phyloP scores from a whole-genome alignment of 2,113 vertebrate species.

The Greenwoodochromis staneri region DNA sequence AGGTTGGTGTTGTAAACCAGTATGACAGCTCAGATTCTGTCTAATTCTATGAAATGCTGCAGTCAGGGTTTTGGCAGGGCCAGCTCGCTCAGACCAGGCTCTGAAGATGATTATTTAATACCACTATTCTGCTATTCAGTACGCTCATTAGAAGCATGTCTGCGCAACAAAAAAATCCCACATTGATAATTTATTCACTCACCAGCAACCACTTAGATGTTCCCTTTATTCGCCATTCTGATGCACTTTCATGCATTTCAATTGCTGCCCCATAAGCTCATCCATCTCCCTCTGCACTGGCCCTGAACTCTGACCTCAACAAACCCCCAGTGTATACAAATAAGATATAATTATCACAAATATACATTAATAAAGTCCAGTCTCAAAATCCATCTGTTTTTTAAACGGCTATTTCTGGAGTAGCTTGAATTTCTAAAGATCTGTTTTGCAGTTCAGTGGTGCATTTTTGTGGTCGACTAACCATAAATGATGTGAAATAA shows the following conservation, averaged over 20 bases:
- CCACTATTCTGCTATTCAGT: not conserved
- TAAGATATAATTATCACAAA: not conserved
- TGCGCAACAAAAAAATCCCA: not conserved
- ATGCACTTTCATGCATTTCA: conserved; percentile 29
- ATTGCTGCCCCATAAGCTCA: conserved; percentile 13
- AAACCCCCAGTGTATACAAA: not conserved
- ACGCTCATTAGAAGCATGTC: conserved; percentile 24
- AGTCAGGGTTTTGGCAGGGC: not conserved
- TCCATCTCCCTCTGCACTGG: not conserved
- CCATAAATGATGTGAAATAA: not conserved
- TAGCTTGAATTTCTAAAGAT: not conserved
- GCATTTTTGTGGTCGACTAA: not conserved
- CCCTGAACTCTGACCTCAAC: conserved; percentile 22
- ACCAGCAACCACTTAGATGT: conserved; percentile 42
- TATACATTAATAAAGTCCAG: not conserved
- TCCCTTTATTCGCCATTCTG: not conserved
- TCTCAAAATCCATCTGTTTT: not conserved
- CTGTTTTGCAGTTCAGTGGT: not conserved
- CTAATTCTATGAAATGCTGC: conserved; percentile 4
- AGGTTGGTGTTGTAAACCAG: conserved; percentile 10
- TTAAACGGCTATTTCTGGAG: not conserved
- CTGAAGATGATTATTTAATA: conserved; percentile 27
- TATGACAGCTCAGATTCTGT: conserved; percentile 7
- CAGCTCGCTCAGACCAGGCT: not conserved
- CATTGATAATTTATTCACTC: conserved; percentile 41